Percentiles rank a stretch among this genome's conserved stretches.
These are phyloP conservation scores for Melieria picta DNA, from an alignment of 2,888 invertebrate genomes.

Conservation along the genomic window DNA sequence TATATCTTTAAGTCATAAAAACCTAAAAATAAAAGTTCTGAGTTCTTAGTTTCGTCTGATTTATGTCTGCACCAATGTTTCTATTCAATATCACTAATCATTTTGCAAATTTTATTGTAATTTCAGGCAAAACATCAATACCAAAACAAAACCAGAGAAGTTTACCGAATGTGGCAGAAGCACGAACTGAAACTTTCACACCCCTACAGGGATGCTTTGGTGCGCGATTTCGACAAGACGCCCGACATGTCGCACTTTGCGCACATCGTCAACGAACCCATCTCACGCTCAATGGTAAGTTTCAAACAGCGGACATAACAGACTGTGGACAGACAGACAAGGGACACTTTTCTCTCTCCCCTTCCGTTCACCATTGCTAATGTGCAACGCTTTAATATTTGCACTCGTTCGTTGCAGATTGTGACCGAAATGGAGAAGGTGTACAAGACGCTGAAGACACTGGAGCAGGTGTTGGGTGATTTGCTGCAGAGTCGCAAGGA, in stretches of 20 bases:
- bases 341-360: not conserved
- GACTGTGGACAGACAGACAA: not conserved
- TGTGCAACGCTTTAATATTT: not conserved
- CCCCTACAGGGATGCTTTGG: slow-evolving; percentile 24
- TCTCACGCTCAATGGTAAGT: slow-evolving; percentile 38
- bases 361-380: no score
- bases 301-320: not conserved
- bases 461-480: slow-evolving; percentile 38
- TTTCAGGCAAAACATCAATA: slow-evolving; percentile 36
- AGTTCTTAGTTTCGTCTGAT: not conserved
- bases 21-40: not conserved
- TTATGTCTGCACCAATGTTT: slow-evolving; percentile 11
- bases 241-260: not conserved
- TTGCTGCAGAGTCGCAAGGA: slow-evolving; percentile 34
- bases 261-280: slow-evolving; percentile 3
- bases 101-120: slow-evolving; percentile 12
- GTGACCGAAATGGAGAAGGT: slow-evolving; percentile 45
- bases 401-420: slow-evolving; percentile 12
- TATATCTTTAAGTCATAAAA: no score
- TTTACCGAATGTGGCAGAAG: slow-evolving; percentile 36
- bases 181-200: slow-evolving; percentile 40
- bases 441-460: slow-evolving; percentile 40
- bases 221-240: slow-evolving; percentile 17
- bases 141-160: slow-evolving; percentile 33
- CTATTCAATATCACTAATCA: not conserved